Evolutionary conservation across 2,888 invertebrate genomes (phyloP), one percentile per base, ranked within the genome.

Genomic region (Venusia cambrica): DNA sequence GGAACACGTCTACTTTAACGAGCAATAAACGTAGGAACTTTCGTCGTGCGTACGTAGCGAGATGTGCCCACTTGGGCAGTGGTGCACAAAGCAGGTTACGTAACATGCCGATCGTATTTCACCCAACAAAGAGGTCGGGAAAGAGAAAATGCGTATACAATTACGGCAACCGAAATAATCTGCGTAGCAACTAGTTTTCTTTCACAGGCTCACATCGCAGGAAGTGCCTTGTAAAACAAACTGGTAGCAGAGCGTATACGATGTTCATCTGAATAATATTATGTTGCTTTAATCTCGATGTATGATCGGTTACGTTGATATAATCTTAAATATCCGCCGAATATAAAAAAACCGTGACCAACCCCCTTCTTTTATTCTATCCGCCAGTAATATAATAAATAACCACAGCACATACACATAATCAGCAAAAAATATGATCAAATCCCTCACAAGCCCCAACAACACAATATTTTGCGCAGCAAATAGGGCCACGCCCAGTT

Each of bases 61-160:
- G 36, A 26, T 13, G 43, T 14, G n/a, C n/a, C n/a, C n/a, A n/a
- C n/a, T n/a, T n/a, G 38, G 22, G 38, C 45, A 30, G 42, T 38
- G 32, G 34, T 37, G 43, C 48, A 34, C 22, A 28, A 17, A 38
- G 13, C 27, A 36, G 31, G 38, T 49, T 46, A 44, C 35, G 30
- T 45, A 44, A 49, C 39, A 12, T 16, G 29, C 3, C 24, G 20
- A 41, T 44, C 44, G 20, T 39, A 46, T 49, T 44, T 39, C 49
- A 38, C 38, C 35, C 22, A 32, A 38, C 38, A 39, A 35, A 38
- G 38, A 49, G 41, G 44, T 39, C 40, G 41, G 43, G 46, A 39
- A 41, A 41, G 32, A 42, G 44, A 46, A 46, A 41, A 37, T 37
- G 25, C 27, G 22, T 24, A 39, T 49, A 34, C 28, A 30, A 37